Base-by-base conservation (phyloP, 2,797 vertebrate species). In the Amblyopsis hoosieri region DNA sequence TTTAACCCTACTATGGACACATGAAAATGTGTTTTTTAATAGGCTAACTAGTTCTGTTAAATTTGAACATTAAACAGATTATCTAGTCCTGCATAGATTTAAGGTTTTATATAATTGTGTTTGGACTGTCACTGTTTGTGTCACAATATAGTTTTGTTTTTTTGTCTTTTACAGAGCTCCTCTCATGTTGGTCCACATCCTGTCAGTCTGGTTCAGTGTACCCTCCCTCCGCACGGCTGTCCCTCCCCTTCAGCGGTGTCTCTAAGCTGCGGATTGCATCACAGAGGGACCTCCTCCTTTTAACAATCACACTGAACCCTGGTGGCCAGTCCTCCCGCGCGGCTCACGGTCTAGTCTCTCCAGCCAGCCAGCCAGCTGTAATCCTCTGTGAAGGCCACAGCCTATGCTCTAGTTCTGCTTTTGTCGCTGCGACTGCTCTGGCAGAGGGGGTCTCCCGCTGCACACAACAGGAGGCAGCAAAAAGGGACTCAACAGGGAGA, bases 121-220 rank as follows among this genome's bases (percentile, higher is more conserved):
- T 42, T 42, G 10, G 8, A 42, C 9, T 1, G 37, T 42, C 37
- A 42, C 37, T 42, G 7, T 42, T 7, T 42, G 31, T 19, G 23
- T 29, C 23, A 4, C 23, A 29, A 4, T 3, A 29, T 4, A 19
- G 3, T 70, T 59, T 54, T 45, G 29, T 45, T 60, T 60, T 68
- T 66, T 59, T 86, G 65, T 88, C 48, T 85, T 88, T 77, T 29
- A 29, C 87, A 91, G 86, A 80, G 68, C 13, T 3, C 7, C 3
- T 56, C 62, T 62, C 59, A 60, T 14, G 59, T 65, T 56, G 66
- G 42, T 76, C 64, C 57, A 42, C 14, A 65, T 71, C 71, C 66
- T 6, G 42, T 75, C 15, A 23, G 23, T 71, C 67, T 48, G 53
- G 62, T 12, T 49, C 60, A 42, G 67, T 57, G 69, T 62, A 69